These are phyloP conservation scores for Pseudorasbora parva DNA, from an alignment of 2,113 vertebrate genomes.

Conservation along the genomic window DNA sequence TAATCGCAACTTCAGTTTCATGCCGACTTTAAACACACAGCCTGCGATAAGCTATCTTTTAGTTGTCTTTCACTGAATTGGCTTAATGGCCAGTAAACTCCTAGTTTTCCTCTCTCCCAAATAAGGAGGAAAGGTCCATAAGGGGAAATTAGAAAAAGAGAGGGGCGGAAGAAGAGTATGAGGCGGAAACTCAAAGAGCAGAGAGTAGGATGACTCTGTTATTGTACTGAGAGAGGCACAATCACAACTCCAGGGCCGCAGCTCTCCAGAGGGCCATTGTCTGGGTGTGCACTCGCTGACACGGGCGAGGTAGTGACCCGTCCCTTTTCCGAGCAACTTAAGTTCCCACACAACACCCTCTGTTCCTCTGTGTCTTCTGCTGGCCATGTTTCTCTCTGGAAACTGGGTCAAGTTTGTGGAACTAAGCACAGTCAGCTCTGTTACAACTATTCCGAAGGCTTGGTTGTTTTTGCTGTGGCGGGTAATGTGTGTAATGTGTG, in stretches of 20 bases:
- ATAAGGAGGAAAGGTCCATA: constrained; percentile 48
- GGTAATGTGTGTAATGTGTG: neutral
- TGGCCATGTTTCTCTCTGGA: neutral
- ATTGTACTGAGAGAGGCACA: constrained; percentile 48
- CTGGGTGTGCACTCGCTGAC: constrained; percentile 50
- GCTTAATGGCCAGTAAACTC: constrained; percentile 33
- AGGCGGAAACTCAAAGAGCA: constrained; percentile 50
- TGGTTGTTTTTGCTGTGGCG: neutral
- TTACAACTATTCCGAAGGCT: neutral
- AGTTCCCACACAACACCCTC: constrained; percentile 50
- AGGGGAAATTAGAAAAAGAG: constrained; percentile 47
- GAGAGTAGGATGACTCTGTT: constrained; percentile 58
- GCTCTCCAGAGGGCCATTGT: constrained; percentile 57
- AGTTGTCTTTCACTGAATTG: constrained; percentile 1
- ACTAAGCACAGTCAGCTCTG: neutral
- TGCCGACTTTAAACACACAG: neutral
- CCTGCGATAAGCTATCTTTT: neutral
- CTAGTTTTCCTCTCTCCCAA: constrained; percentile 46
- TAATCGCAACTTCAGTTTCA: neutral
- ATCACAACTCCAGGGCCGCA: constrained; percentile 28
- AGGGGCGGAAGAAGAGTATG: constrained; percentile 49
- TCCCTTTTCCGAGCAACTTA: constrained; percentile 49
- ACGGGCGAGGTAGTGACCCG: constrained; percentile 50
- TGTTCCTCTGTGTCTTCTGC: constrained; percentile 16
- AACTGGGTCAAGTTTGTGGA: constrained; percentile 41